These are phyloP conservation scores for Drosophila eugracilis DNA, from an alignment of 1,140 invertebrate species.

Conservation along the genomic window DNA sequence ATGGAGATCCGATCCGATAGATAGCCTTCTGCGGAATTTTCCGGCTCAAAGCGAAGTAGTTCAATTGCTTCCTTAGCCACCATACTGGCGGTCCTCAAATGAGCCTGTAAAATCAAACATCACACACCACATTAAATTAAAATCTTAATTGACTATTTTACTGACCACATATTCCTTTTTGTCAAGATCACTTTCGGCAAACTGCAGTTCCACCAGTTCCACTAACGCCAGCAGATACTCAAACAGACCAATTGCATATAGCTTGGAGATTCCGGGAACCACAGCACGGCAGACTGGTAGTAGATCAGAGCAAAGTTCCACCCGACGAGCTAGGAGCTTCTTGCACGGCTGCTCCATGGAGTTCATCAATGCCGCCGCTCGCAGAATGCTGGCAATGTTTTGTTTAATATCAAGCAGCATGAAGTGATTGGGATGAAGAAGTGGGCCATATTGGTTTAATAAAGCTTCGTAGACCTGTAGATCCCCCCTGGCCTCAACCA, in stretches of 20 bases:
- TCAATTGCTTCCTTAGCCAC: conserved; percentile 88
- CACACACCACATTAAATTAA: no score
- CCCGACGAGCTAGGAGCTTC: conserved; percentile 85
- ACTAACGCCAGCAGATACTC: conserved; percentile 89
- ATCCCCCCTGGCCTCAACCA: conserved; percentile 77
- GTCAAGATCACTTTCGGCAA: conserved; percentile 57
- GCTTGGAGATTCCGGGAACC: conserved; percentile 91
- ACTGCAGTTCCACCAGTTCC: conserved; percentile 86
- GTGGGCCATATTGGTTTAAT: conserved; percentile 86
- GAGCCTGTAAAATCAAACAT: conserved; percentile 25
- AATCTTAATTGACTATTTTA: neutral
- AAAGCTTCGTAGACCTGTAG: conserved; percentile 86
- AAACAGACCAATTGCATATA: conserved; percentile 89
- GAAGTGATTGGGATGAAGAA: conserved; percentile 88
- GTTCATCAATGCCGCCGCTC: conserved; percentile 85
- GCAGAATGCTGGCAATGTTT: conserved; percentile 87
- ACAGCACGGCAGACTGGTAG: conserved; percentile 88
- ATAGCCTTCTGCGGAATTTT: conserved; percentile 89
- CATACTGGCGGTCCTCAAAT: conserved; percentile 86
- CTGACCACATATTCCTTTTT: conserved; percentile 66
- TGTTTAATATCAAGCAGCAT: conserved; percentile 89
- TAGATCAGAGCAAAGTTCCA: conserved; percentile 88
- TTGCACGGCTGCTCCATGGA: conserved; percentile 84
- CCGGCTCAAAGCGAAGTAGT: conserved; percentile 89
- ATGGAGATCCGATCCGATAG: conserved; percentile 85